Percentiles rank a stretch among this genome's conserved stretches.
Evolutionary conservation across 2,113 vertebrate species (phyloP).

Genomic region (Psittacula cyanocephala): DNA sequence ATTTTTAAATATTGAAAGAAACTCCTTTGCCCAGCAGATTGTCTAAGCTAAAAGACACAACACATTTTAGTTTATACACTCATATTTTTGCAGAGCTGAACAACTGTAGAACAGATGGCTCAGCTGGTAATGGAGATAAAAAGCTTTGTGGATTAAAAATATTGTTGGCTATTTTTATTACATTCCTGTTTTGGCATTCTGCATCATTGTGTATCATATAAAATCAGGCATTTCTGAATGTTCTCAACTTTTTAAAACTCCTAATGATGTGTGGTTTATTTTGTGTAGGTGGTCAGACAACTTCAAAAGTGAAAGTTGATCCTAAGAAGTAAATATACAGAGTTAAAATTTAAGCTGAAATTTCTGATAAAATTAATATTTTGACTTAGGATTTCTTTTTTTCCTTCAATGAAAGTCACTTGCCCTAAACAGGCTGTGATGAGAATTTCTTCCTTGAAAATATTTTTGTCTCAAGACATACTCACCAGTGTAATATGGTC

Average conservation of each 20-base stretch:
- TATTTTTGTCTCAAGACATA: not conserved
- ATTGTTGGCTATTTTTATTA: constrained; percentile 1
- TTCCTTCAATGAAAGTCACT: not conserved
- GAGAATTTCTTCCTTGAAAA: not conserved
- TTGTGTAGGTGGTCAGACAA: not conserved
- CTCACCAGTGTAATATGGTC: not conserved
- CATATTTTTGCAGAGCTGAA: not conserved
- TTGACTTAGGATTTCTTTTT: not conserved
- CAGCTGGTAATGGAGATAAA: constrained; percentile 30
- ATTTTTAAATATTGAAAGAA: not conserved
- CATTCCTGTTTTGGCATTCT: not conserved
- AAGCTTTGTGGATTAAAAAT: constrained; percentile 34
- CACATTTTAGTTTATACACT: not conserved
- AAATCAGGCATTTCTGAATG: not conserved
- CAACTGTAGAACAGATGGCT: constrained; percentile 49
- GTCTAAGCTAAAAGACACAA: not conserved
- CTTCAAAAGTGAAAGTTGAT: not conserved
- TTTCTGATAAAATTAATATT: not conserved
- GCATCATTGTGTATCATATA: not conserved
- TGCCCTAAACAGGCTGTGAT: not conserved
- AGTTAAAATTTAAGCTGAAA: not conserved
- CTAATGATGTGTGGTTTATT: not conserved
- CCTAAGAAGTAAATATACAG: not conserved
- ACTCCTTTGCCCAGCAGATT: not conserved
- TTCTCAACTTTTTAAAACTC: not conserved